Evolutionary conservation across 2,797 vertebrate genomes (phyloP).

Genomic region (Denticeps clupeoides): DNA sequence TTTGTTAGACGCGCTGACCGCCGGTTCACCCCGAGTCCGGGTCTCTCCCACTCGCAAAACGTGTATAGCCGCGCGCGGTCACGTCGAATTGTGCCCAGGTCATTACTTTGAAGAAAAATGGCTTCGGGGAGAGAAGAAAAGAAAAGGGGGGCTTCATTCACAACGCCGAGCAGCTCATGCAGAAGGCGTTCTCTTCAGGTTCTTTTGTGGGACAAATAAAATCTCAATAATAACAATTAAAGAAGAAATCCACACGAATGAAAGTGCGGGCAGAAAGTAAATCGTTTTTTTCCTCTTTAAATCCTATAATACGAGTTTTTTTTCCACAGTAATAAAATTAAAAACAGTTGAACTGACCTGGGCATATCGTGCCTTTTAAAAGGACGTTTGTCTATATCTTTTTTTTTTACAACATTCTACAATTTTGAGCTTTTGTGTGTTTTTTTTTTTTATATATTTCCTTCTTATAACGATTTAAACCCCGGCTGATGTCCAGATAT

Average conservation of each 20-base stretch:
- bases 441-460: too few relatives aligned
- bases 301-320: too few relatives aligned
- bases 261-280: background rate
- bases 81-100: conserved; percentile 76
- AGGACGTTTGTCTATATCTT: too few relatives aligned
- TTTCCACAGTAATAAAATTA: too few relatives aligned
- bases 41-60: conserved; percentile 49
- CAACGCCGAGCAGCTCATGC: conserved; percentile 38
- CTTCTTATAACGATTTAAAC: conserved; percentile 4
- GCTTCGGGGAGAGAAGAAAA: too few relatives aligned
- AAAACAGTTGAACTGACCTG: too few relatives aligned
- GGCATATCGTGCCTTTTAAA: too few relatives aligned
- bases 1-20: conserved; percentile 91
- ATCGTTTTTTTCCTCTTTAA: too few relatives aligned
- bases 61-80: conserved; percentile 56
- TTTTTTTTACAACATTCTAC: too few relatives aligned
- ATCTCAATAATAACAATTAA: too few relatives aligned
- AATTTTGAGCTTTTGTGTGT: too few relatives aligned
- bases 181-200: conserved; percentile 43
- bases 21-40: conserved; percentile 74
- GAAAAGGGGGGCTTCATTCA: conserved; percentile 45
- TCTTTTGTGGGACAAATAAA: conserved; percentile 42
- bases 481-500: conserved; percentile 19
- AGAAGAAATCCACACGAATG: background rate
- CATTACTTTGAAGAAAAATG: conserved; percentile 79